Evolutionary conservation across 1,140 invertebrate species (phyloP), one percentile per base, ranked within the genome.

Genomic region (Riptortus pedestris): DNA sequence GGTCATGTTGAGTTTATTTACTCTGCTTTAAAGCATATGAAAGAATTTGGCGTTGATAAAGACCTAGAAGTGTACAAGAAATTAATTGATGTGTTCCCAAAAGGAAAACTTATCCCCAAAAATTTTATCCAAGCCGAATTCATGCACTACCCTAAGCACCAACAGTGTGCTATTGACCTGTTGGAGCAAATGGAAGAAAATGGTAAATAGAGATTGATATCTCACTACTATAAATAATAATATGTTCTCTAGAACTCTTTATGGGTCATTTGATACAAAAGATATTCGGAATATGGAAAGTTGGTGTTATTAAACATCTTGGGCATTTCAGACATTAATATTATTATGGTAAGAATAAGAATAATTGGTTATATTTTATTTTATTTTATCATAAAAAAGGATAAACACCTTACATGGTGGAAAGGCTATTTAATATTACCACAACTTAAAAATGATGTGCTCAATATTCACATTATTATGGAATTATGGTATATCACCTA

Each of bases 1-100:
- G 91, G 90, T 31, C 90, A 95, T 74, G 88, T 96, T 0, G 90
- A 96, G 70, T 99, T 99, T 76, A 93, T 98, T 67, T 86, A 91
- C 72, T 81, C 87, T 1, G 93, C 94, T 0, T 71, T 98, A 27
- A 83, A 84, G 51, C 80, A 88, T 68, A 90, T 99, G 88, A 82
- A 95, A 68, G 85, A 89, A 52, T 98, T 92, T 79, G 87, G 87
- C 0, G 88, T 94, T 0, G 81, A 95, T 51, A 85, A 87, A 73
- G 95, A 99, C 77, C 70, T 98, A 14, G 88, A 93, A 70, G 82
- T 85, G 0, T 99, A 99, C 73, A 98, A 97, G 77, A 79, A 82
- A 38, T 67, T 99, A 26, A 76, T 98, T 20, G 83, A 96, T 73
- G 81, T 98, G 16, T 85, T 99, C 73, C 96, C 96, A 0, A 93